These are phyloP conservation scores for Frankliniella intonsa DNA, from an alignment of 2,888 invertebrate species.

Conservation along the genomic window DNA sequence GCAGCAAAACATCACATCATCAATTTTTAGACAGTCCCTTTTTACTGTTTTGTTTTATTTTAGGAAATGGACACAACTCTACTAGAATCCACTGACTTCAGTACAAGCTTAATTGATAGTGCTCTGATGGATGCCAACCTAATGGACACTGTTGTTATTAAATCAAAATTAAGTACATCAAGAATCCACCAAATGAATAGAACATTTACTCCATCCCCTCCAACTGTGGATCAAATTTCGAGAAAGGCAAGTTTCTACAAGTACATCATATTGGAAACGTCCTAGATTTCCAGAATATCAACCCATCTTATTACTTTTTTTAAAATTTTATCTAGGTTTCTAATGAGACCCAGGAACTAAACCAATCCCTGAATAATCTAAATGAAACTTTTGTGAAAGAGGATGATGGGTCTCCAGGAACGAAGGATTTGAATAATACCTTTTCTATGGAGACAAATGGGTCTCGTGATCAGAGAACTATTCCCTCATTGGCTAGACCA, in stretches of 20 bases:
- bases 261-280: background rate
- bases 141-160: background rate
- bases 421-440: background rate
- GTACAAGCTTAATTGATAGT: conserved; percentile 15
- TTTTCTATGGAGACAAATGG: background rate
- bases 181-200: background rate
- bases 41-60: background rate
- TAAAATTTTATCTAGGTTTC: background rate
- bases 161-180: background rate
- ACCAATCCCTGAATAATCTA: background rate
- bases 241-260: background rate
- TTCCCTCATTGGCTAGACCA: background rate
- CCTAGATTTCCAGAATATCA: background rate
- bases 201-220: conserved; percentile 11
- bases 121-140: background rate
- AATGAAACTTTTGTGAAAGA: background rate
- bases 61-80: background rate
- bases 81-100: background rate
- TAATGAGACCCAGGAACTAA: background rate
- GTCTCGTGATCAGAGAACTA: background rate
- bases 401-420: background rate
- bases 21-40: too few relatives aligned
- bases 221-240: background rate
- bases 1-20: background rate
- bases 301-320: background rate